Percentiles rank a stretch among this genome's conserved stretches.
These are phyloP conservation scores for Cariama cristata DNA, from an alignment of 2,113 vertebrate genomes.

Conservation along the genomic window DNA sequence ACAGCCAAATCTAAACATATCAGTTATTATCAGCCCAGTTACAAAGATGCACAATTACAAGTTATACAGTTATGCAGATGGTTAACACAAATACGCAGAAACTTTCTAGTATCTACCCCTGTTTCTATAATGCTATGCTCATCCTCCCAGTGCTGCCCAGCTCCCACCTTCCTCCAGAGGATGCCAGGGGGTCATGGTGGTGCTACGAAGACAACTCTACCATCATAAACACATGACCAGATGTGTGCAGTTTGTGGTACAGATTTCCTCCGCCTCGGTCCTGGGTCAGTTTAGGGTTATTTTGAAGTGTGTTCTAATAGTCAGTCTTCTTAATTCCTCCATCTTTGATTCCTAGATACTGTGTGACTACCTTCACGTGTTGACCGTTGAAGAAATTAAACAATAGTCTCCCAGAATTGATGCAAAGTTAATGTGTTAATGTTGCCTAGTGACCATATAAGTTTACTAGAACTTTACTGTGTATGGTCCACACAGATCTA, in stretches of 20 bases:
- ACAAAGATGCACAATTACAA: fast-evolving
- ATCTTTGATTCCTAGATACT: background rate
- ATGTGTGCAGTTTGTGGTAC: fast-evolving
- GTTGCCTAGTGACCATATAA: background rate
- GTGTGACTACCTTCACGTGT: background rate
- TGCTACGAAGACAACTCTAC: background rate
- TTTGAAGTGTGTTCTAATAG: background rate
- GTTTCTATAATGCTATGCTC: background rate
- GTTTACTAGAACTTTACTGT: background rate
- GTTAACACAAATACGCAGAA: background rate
- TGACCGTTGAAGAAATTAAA: background rate
- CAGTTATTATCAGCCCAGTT: background rate
- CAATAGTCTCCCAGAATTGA: background rate
- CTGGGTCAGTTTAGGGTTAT: background rate
- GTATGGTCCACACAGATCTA: no score
- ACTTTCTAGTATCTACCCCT: background rate
- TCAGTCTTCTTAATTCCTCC: background rate
- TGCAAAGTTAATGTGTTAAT: background rate
- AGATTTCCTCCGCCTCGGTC: background rate
- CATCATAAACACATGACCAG: background rate
- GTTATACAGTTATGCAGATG: background rate
- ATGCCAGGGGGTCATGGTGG: no score
- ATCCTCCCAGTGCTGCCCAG: background rate
- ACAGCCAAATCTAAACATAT: background rate
- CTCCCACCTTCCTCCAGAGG: background rate